These are phyloP conservation scores for Panthera leo DNA, from an alignment of 2,113 vertebrate genomes.

Conservation along the genomic window DNA sequence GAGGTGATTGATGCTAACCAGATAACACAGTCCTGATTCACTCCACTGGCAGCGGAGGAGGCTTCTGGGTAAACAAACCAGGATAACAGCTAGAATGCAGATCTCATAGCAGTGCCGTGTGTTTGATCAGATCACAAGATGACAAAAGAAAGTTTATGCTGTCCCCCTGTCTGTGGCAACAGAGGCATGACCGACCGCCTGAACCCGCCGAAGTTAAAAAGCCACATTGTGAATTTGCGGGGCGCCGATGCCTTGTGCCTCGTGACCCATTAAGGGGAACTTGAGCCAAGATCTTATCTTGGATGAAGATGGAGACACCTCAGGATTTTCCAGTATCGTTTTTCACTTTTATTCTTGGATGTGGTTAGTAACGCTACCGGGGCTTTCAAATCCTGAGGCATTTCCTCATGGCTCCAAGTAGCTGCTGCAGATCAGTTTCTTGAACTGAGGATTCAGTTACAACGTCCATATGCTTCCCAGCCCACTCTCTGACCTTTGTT, in stretches of 20 bases:
- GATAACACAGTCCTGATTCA: not conserved
- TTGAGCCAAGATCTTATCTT: conserved; percentile 38
- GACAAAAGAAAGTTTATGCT: not conserved
- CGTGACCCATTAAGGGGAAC: not conserved
- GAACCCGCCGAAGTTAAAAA: not conserved
- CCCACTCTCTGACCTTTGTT: conserved; percentile 56
- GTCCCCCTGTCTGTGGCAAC: not conserved
- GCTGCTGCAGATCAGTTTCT: conserved; percentile 55
- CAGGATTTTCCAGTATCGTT: not conserved
- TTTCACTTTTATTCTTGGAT: conserved; percentile 33
- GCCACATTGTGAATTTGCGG: not conserved
- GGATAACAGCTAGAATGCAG: not conserved
- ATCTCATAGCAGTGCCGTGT: not conserved
- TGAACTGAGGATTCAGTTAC: conserved; percentile 65
- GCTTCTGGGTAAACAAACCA: conserved; percentile 54
- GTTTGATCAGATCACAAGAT: conserved; percentile 22
- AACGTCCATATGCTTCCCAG: conserved; percentile 62
- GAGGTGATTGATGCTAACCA: conserved; percentile 5
- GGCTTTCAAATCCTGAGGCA: conserved; percentile 9
- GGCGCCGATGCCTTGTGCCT: not conserved
- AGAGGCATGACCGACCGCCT: not conserved
- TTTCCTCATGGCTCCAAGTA: not conserved
- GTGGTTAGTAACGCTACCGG: not conserved
- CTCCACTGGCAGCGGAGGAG: not conserved
- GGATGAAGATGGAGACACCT: conserved; percentile 16